These are phyloP conservation scores for Apaloderma vittatum DNA, from an alignment of 2,113 vertebrate species.

Conservation along the genomic window DNA sequence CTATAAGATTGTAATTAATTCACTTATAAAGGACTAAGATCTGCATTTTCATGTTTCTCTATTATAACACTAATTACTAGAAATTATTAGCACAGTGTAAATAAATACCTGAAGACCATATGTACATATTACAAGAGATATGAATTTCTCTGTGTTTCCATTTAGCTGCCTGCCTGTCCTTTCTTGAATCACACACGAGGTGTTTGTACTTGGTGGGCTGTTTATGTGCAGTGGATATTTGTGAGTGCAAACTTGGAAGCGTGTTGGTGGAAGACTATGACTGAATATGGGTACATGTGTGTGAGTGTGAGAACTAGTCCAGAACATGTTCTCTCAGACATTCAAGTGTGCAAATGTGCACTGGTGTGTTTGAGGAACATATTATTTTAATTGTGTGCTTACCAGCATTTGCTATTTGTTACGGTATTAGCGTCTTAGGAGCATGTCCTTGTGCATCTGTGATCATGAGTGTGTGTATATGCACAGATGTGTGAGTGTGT, in stretches of 20 bases:
- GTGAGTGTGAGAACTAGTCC: not conserved
- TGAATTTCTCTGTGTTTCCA: not conserved
- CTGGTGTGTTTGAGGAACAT: not conserved
- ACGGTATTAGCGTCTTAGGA: not conserved
- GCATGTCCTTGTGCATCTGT: not conserved
- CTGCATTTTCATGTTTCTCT: conserved; percentile 39
- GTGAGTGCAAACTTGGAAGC: not conserved
- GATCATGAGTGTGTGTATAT: not conserved
- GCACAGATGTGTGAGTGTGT: not conserved
- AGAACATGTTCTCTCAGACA: not conserved
- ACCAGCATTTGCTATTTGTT: not conserved
- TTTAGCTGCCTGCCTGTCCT: not conserved
- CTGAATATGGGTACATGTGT: not conserved
- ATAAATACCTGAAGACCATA: not conserved
- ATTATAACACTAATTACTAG: conserved; percentile 59
- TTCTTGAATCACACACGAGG: not conserved
- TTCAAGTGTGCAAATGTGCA: not conserved
- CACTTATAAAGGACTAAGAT: conserved; percentile 37
- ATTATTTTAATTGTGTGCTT: not conserved
- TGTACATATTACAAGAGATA: not conserved
- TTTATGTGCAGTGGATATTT: not conserved
- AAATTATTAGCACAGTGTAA: conserved; percentile 45
- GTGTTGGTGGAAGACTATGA: fast-evolving
- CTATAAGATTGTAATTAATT: conserved; percentile 45
- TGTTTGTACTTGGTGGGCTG: not conserved